These are phyloP conservation scores for Pongo pygmaeus DNA, from an alignment of 2,113 vertebrate species.

Conservation along the genomic window DNA sequence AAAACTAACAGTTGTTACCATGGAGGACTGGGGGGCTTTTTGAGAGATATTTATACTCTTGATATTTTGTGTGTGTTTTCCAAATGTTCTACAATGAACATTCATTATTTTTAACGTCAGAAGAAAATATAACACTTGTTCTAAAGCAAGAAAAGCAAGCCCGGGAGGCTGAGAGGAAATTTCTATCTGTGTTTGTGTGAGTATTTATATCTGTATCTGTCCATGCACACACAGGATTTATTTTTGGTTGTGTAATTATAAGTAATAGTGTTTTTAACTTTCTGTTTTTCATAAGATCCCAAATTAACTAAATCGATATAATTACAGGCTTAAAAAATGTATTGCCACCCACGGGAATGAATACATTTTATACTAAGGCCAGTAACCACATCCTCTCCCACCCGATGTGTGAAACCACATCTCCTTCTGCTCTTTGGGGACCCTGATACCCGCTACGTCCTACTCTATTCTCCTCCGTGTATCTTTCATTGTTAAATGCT, in stretches of 20 bases:
- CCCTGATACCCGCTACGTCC: neutral
- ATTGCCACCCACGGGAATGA: rapidly evolving
- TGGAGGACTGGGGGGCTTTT: neutral
- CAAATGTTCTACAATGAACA: neutral
- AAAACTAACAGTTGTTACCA: neutral
- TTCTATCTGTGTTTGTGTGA: neutral
- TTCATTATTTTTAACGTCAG: neutral
- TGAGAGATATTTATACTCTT: neutral
- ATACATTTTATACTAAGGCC: rapidly evolving
- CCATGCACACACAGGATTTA: neutral
- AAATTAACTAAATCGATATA: neutral
- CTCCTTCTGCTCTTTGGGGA: rapidly evolving
- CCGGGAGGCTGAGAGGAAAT: neutral
- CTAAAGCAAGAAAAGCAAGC: neutral
- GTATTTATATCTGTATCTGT: neutral
- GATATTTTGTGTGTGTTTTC: neutral
- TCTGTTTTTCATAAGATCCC: slow-evolving; percentile 4
- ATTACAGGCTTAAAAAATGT: neutral
- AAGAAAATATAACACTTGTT: neutral
- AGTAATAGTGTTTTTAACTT: neutral
- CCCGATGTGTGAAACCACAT: rapidly evolving
- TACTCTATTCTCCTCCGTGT: rapidly evolving
- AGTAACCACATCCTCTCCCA: rapidly evolving
- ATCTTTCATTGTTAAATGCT: rapidly evolving
- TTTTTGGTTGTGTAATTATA: neutral